Percentiles rank a stretch among this genome's conserved stretches.
Conservation (phyloP, 2,113 vertebrate genomes). For the Xenopus laevis region DNA sequence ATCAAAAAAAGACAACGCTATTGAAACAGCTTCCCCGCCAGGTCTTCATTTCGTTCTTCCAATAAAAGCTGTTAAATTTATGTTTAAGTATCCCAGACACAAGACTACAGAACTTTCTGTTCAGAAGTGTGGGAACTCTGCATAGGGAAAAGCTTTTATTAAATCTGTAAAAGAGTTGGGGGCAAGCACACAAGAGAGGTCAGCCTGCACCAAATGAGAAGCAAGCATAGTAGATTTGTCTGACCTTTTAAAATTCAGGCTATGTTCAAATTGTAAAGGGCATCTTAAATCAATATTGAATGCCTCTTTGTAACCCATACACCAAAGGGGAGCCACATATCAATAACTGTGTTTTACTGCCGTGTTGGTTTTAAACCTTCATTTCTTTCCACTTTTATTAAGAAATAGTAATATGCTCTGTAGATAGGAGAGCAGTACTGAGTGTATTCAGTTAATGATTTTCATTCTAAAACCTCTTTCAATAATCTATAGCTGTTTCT, state of each 20-base stretch:
- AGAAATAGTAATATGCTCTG: not conserved
- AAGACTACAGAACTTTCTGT: conserved; percentile 47
- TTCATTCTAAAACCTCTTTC: too few relatives aligned
- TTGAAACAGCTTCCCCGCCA: conserved; percentile 50
- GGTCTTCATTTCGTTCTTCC: conserved; percentile 46
- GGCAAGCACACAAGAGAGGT: conserved; percentile 17
- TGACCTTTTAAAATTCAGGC: conserved; percentile 50
- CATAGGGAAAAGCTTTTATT: conserved; percentile 34
- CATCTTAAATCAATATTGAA: conserved; percentile 29
- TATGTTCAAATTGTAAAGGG: conserved; percentile 47
- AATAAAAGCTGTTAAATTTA: conserved; percentile 46
- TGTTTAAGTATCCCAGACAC: conserved; percentile 47
- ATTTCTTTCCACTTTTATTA: not conserved
- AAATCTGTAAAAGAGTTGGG: conserved; percentile 48
- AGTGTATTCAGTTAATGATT: too few relatives aligned
- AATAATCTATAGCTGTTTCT: too few relatives aligned
- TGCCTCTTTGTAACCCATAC: conserved; percentile 1
- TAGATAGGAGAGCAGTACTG: too few relatives aligned
- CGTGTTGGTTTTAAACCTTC: not conserved
- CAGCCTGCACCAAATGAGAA: conserved; percentile 45
- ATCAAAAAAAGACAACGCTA: conserved; percentile 47
- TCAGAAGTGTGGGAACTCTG: conserved; percentile 45
- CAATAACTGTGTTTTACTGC: conserved; percentile 15
- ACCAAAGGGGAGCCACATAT: conserved; percentile 1
- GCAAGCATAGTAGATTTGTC: conserved; percentile 31